Percentiles rank a stretch among this genome's conserved stretches.
Evolutionary conservation across 1,140 invertebrate species (phyloP).

Genomic region (Bombus affinis): DNA sequence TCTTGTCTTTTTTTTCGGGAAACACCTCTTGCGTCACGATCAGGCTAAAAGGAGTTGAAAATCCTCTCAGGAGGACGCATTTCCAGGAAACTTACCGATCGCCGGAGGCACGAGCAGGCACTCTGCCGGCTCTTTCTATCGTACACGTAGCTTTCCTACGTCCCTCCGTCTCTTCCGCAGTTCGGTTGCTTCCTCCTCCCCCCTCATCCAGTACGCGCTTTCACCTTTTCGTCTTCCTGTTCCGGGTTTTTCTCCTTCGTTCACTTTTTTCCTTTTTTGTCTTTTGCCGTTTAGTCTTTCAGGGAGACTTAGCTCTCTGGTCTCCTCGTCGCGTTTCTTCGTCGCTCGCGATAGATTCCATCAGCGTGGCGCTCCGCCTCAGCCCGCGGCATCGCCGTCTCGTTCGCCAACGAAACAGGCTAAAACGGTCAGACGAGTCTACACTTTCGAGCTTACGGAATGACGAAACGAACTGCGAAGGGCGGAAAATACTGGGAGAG

Average conservation of each 20-base stretch:
- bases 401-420: conserved; percentile 6
- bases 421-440: conserved; percentile 20
- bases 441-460: neutral
- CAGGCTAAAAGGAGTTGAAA: conserved; percentile 36
- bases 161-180: neutral
- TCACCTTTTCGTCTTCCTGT: conserved; percentile 13
- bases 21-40: conserved; percentile 3
- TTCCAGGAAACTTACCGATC: conserved; percentile 64
- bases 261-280: neutral
- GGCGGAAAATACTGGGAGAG: neutral
- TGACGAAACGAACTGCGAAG: neutral
- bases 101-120: conserved; percentile 67
- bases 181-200: neutral
- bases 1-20: conserved; percentile 21
- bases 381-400: conserved; percentile 49
- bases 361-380: conserved; percentile 38
- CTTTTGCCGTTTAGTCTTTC: conserved; percentile 48
- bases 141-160: conserved; percentile 12
- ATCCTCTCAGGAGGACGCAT: conserved; percentile 50
- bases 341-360: conserved; percentile 48
- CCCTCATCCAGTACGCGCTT: neutral
- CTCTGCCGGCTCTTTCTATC: conserved; percentile 52
- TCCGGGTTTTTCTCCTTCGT: conserved; percentile 5
- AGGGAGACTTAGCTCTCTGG: conserved; percentile 4
- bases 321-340: neutral